phyloP scores from a whole-genome alignment of 2,888 invertebrate species.

The Hoplodrina blanda region DNA sequence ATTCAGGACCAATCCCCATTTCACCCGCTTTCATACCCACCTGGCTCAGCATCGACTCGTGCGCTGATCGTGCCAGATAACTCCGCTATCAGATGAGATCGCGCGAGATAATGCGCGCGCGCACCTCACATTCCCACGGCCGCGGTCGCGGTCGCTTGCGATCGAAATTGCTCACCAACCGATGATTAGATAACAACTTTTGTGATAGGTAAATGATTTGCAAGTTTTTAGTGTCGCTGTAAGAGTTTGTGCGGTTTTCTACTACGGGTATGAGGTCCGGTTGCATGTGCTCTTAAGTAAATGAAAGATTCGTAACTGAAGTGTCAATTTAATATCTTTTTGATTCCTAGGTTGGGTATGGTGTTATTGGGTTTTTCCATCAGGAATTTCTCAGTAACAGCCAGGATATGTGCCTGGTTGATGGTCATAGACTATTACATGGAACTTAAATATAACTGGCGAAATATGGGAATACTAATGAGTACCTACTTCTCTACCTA shows the following conservation, averaged over 20 bases:
- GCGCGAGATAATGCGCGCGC: constrained; percentile 72
- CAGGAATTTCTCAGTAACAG: too few species aligned
- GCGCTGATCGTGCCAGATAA: constrained; percentile 79
- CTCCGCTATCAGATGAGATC: constrained; percentile 79
- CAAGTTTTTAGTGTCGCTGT: constrained; percentile 50
- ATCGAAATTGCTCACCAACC: constrained; percentile 66
- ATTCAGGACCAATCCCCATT: constrained; percentile 43
- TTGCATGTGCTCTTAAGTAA: neutral
- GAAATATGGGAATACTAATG: too few species aligned
- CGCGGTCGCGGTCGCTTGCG: constrained; percentile 66
- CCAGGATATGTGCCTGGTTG: too few species aligned
- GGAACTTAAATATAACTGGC: too few species aligned
- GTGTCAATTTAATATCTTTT: neutral
- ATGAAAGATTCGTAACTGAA: neutral
- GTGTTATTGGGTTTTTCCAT: too few species aligned
- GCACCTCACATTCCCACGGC: constrained; percentile 75
- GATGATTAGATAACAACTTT: constrained; percentile 66
- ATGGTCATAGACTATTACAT: too few species aligned
- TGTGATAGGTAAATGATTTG: constrained; percentile 65
- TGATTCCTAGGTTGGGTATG: too few species aligned
- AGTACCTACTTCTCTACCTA: too few species aligned
- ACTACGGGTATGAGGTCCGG: neutral
- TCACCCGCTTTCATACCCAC: constrained; percentile 38
- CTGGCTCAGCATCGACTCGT: constrained; percentile 69
- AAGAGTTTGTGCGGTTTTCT: constrained; percentile 1